Conservation (phyloP, 2,797 vertebrate genomes). For the Sus cebifrons region DNA sequence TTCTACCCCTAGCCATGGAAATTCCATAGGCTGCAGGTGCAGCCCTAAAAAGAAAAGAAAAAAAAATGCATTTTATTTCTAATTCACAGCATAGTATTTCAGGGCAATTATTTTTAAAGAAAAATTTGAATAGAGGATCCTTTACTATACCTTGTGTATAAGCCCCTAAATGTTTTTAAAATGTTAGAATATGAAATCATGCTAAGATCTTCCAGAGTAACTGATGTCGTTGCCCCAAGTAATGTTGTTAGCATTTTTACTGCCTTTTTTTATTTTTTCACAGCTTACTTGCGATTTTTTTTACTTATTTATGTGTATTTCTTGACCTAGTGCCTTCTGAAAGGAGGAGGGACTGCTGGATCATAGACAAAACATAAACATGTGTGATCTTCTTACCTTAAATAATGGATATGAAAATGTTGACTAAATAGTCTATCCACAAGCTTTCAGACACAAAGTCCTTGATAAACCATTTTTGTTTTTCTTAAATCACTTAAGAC, state of each 20-base stretch:
- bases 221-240: constrained; percentile 76
- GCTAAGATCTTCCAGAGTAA: not conserved
- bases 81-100: not conserved
- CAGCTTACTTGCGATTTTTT: constrained; percentile 70
- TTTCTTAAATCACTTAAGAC: not conserved
- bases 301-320: constrained; percentile 79
- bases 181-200: not conserved
- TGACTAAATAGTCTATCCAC: constrained; percentile 59
- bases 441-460: not conserved
- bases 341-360: constrained; percentile 70
- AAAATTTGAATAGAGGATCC: not conserved
- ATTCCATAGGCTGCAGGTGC: too few species aligned
- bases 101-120: not conserved
- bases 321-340: constrained; percentile 80
- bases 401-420: constrained; percentile 72
- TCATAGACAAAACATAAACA: constrained; percentile 54
- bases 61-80: not conserved
- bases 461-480: not conserved
- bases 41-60: too few species aligned
- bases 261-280: constrained; percentile 82
- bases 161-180: not conserved
- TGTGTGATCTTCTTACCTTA: constrained; percentile 70
- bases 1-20: too few species aligned
- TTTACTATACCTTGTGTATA: not conserved
- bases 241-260: constrained; percentile 80